These are phyloP conservation scores for Podargus strigoides DNA, from an alignment of 2,797 vertebrate genomes.

Conservation along the genomic window DNA sequence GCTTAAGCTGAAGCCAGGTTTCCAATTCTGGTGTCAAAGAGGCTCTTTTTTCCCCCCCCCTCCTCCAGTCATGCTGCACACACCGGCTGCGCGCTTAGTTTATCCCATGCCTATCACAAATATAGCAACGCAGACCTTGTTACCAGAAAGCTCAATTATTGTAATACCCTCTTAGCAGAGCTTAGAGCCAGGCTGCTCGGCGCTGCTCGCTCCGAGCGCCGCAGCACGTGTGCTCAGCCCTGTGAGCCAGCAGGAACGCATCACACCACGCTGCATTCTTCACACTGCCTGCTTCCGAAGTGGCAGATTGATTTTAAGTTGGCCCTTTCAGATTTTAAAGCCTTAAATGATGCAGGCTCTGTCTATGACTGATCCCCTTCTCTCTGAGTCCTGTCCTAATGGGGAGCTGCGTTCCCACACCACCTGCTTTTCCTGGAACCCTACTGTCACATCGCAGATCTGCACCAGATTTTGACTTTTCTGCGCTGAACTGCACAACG, in stretches of 20 bases:
- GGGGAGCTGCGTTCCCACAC: slow-evolving; percentile 13
- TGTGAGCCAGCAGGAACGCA: neutral
- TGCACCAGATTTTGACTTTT: slow-evolving; percentile 55
- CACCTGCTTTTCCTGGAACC: slow-evolving; percentile 58
- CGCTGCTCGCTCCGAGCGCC: neutral
- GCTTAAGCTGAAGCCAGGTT: neutral
- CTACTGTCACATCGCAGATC: slow-evolving; percentile 14
- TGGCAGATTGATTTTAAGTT: slow-evolving; percentile 24
- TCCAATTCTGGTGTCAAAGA: neutral
- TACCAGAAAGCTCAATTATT: slow-evolving; percentile 35
- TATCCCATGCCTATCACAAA: slow-evolving; percentile 28
- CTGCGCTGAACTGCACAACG: neutral
- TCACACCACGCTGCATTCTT: neutral
- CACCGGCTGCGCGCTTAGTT: neutral
- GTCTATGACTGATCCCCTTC: neutral
- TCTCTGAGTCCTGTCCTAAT: slow-evolving; percentile 27
- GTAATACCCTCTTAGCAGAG: neutral
- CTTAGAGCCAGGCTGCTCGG: slow-evolving; percentile 7
- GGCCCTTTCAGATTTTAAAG: slow-evolving; percentile 29
- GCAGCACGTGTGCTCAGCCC: slow-evolving; percentile 8
- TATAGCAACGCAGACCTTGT: neutral
- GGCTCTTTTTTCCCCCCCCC: neutral
- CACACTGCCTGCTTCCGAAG: neutral
- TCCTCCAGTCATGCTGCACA: neutral
- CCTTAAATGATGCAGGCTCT: slow-evolving; percentile 23